A percentile compares a stretch with the other conserved stretches of the same genome.
Conservation (phyloP, 35 echinoderm and acorn worm species). For the Ophiothrix spiculata region DNA sequence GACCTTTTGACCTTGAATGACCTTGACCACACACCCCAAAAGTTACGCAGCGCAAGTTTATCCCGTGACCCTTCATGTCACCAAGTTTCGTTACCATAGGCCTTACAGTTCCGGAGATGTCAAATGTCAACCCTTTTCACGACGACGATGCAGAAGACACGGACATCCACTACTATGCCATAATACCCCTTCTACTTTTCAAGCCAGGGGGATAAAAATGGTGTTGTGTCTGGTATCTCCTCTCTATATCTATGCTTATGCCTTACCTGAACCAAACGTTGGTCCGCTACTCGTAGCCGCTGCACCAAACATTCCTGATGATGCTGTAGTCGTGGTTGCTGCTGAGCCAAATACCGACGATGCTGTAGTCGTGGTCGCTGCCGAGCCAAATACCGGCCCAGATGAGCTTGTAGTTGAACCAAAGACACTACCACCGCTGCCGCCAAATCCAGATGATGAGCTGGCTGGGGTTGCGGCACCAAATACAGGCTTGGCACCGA, state of each 20-base stretch:
- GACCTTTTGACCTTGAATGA: no score
- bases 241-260: no score
- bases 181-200: not conserved
- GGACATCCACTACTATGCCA: not conserved
- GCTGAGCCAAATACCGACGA: not conserved
- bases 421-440: not conserved
- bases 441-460: not conserved
- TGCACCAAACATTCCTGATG: not conserved
- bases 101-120: no score
- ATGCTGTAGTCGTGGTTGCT: not conserved
- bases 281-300: not conserved
- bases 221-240: no score
- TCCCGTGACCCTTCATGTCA: not conserved
- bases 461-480: not conserved
- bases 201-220: no score
- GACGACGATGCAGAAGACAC: not conserved
- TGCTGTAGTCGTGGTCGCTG: not conserved
- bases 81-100: not conserved
- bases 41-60: no score
- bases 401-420: not conserved
- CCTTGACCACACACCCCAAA: no score
- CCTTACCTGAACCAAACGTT: not conserved
- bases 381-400: not conserved
- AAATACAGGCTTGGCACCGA: slow-evolving; percentile 5
- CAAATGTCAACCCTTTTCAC: not conserved